A percentile compares a stretch with the other conserved stretches of the same genome.
phyloP scores from a whole-genome alignment of 2,888 invertebrate species.

The Teleogryllus oceanicus region DNA sequence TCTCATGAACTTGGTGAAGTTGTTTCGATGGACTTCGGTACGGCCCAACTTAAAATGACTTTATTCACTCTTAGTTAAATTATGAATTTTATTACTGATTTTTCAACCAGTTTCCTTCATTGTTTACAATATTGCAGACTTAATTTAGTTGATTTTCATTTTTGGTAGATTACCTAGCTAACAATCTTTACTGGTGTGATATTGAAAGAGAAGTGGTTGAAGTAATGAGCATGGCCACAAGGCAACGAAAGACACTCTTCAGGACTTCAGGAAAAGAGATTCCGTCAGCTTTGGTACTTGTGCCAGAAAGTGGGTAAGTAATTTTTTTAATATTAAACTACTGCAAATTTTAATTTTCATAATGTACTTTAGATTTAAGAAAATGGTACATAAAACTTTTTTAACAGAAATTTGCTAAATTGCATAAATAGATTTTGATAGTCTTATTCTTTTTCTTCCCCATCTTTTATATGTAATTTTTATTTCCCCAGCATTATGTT shows the following conservation, averaged over 20 bases:
- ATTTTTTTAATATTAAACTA: no score
- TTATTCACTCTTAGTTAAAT: no score
- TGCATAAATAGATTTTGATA: slow-evolving; percentile 51
- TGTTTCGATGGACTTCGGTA: slow-evolving; percentile 59
- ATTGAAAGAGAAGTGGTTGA: slow-evolving; percentile 61
- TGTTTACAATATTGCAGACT: not conserved
- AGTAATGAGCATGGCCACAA: slow-evolving; percentile 59
- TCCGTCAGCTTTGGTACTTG: slow-evolving; percentile 66
- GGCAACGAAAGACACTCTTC: slow-evolving; percentile 58
- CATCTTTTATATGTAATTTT: not conserved
- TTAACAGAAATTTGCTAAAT: slow-evolving; percentile 45
- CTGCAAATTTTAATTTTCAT: no score
- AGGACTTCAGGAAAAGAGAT: slow-evolving; percentile 56
- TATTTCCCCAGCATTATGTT: slow-evolving; percentile 57
- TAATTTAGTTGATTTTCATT: slow-evolving; percentile 40
- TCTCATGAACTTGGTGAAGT: slow-evolving; percentile 51
- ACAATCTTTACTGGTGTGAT: slow-evolving; percentile 73
- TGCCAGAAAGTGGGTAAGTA: slow-evolving; percentile 62
- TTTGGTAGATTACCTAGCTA: slow-evolving; percentile 62
- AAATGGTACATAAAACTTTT: no score
- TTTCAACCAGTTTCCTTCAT: not conserved
- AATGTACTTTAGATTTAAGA: no score
- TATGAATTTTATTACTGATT: not conserved
- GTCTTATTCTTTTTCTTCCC: not conserved
- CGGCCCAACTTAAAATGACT: slow-evolving; percentile 34